Base-by-base conservation (phyloP, 2,888 invertebrate species). In the Thymelicus sylvestris region DNA sequence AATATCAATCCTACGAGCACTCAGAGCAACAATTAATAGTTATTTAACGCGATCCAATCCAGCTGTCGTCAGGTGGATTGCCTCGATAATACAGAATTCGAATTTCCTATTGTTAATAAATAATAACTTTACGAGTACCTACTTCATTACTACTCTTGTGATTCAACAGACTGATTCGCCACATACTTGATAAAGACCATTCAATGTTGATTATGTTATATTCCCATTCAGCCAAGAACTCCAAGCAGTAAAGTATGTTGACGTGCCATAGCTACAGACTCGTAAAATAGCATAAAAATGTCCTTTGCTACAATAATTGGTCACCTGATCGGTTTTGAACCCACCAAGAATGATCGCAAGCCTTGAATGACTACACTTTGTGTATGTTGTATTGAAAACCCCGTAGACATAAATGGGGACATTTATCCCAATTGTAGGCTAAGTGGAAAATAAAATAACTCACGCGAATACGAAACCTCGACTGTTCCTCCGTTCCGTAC, bases 11-110 rank as follows among this genome's bases (percentile, higher is more conserved):
- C 81, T 79, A 77, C 24, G 12, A 55, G 19, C 55, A 4, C 80
- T 84, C 83, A 82, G 83, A 84, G 87, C 90, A 86, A 83, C 86
- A 85, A 87, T 90, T 88, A 91, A 91, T 91, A 86, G 85, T 86
- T 86, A 90, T 91, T 92, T 89, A 91, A 90, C 86, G 87, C 86
- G 81, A 80, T 85, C 83, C 85, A 86, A 87, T 89, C 90, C 90
- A 90, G 91, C 91, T 89, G 89, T 87, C 83, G 85, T 84, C 84
- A 82, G 84, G 82, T 84, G 88, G 85, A 89, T 91, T 87, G 89
- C 81, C 81, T 82, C 87, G 85, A 91, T 89, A 87, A 88, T 88
- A 85, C 84, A 84, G 80, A 87, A 82, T 81, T 85, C 86, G 82
- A 91, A 91, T 89, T 90, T 86, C 86, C 88, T 86, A 83, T 86